phyloP scores from a whole-genome alignment of 2,888 invertebrate species.

The Cerastoderma edule region DNA sequence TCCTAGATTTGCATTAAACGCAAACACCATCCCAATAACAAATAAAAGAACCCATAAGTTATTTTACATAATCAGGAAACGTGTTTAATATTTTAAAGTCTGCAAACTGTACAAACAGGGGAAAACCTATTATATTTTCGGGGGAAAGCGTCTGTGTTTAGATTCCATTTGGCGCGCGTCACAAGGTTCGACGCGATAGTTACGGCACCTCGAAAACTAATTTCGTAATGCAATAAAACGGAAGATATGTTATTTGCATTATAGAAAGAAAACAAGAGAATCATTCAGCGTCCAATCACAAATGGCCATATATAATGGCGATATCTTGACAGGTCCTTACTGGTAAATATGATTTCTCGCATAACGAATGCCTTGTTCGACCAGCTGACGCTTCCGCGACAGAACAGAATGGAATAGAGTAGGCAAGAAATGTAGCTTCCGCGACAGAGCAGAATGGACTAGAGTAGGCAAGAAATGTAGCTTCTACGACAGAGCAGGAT shows the following conservation, averaged over 20 bases:
- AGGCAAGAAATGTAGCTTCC: no score
- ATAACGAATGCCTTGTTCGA: neutral
- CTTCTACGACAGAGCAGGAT: no score
- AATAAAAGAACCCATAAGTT: neutral
- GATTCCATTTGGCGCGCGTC: conserved; percentile 20
- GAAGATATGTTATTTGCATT: conserved; percentile 23
- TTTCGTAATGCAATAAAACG: conserved; percentile 25
- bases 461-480: no score
- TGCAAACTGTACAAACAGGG: conserved; percentile 7
- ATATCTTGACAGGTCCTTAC: neutral
- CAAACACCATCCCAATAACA: neutral
- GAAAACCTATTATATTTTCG: conserved; percentile 15
- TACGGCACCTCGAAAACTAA: conserved; percentile 17
- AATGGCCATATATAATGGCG: conserved; percentile 11
- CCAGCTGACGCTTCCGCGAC: no score
- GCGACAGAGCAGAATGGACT: no score
- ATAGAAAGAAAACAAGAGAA: conserved; percentile 19
- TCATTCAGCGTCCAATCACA: conserved; percentile 11
- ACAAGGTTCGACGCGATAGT: conserved; percentile 4
- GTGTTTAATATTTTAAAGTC: neutral
- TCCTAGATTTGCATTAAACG: no score
- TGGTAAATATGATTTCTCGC: conserved; percentile 18
- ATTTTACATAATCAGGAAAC: neutral
- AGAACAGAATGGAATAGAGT: no score
- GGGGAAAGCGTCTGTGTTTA: conserved; percentile 16